phyloP scores from a whole-genome alignment of 2,797 vertebrate species.

The Spinus pinus region DNA sequence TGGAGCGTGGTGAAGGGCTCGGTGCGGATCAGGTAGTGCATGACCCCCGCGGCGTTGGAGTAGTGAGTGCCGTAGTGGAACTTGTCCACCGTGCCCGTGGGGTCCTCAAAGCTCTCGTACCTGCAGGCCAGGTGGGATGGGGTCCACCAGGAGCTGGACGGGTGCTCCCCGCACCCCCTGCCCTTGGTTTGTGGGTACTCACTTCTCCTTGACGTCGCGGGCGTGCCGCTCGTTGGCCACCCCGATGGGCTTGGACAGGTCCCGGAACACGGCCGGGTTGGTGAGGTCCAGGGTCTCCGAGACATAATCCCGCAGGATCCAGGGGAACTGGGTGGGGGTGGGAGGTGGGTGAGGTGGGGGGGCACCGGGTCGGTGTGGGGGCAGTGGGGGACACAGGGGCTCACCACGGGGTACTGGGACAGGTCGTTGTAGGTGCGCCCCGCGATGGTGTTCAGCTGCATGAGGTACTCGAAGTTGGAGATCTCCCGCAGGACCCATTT shows the following conservation, averaged over 20 bases:
- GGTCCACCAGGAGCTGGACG: neutral
- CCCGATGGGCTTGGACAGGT: conserved; percentile 95
- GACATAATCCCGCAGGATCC: conserved; percentile 91
- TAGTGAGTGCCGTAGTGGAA: conserved; percentile 99
- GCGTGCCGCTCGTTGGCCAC: conserved; percentile 93
- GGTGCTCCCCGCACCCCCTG: fast-evolving
- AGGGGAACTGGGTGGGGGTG: conserved; percentile 83
- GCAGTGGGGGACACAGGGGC: neutral
- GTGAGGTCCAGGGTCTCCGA: conserved; percentile 88
- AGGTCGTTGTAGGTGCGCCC: conserved; percentile 97
- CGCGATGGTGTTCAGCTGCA: conserved; percentile 96
- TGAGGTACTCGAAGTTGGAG: conserved; percentile 98
- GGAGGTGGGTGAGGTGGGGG: neutral
- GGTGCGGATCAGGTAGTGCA: conserved; percentile 98
- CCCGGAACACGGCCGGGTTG: conserved; percentile 87
- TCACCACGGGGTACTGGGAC: conserved; percentile 97
- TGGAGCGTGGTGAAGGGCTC: conserved; percentile 96
- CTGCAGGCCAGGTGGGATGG: conserved; percentile 48
- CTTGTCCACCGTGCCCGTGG: conserved; percentile 91
- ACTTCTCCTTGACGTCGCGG: conserved; percentile 94
- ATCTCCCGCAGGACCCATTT: conserved; percentile 97
- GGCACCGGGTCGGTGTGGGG: fast-evolving
- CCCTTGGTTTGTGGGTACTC: neutral
- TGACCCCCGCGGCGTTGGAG: conserved; percentile 96
- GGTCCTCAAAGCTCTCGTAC: conserved; percentile 96